A percentile compares a stretch with the other conserved stretches of the same genome.
Conservation (phyloP, 1,140 invertebrate genomes). For the Aphelenchoides besseyi region DNA sequence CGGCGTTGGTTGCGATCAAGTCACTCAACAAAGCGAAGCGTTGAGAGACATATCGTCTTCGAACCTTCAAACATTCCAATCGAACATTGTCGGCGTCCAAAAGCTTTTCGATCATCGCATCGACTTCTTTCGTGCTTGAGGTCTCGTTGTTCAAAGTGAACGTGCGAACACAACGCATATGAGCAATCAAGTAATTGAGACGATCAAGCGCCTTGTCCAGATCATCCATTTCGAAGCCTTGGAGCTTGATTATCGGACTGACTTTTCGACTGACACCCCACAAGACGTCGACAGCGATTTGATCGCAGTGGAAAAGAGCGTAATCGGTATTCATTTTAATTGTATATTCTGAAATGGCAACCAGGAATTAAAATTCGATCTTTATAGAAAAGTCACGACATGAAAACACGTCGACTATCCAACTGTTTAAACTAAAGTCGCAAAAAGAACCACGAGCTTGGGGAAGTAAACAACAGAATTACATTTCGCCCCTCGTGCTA, state of each 20-base stretch:
- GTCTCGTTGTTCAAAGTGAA: slow-evolving; percentile 12
- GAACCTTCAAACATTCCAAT: slow-evolving; percentile 43
- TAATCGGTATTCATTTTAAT: slow-evolving; percentile 30
- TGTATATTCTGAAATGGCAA: not conserved
- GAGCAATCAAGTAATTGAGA: slow-evolving; percentile 27
- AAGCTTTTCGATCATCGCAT: slow-evolving; percentile 21
- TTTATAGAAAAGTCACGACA: not conserved
- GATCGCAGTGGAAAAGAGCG: slow-evolving; percentile 30
- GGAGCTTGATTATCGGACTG: slow-evolving; percentile 33
- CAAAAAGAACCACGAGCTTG: slow-evolving; percentile 1
- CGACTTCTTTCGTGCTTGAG: slow-evolving; percentile 9
- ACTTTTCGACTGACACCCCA: slow-evolving; percentile 31
- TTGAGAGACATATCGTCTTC: slow-evolving; percentile 47
- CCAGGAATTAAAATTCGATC: not conserved
- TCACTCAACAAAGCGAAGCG: slow-evolving; percentile 35
- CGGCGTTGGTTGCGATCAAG: slow-evolving; percentile 42
- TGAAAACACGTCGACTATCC: no score
- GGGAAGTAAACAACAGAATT: not conserved
- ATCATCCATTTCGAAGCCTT: slow-evolving; percentile 28
- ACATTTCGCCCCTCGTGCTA: not conserved
- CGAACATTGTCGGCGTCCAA: slow-evolving; percentile 41
- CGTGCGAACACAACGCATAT: slow-evolving; percentile 9
- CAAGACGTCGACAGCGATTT: slow-evolving; percentile 28
- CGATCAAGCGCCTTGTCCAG: slow-evolving; percentile 27
- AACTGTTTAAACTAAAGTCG: no score